phyloP scores from a whole-genome alignment of 1,140 invertebrate species.

The Orussus abietinus region DNA sequence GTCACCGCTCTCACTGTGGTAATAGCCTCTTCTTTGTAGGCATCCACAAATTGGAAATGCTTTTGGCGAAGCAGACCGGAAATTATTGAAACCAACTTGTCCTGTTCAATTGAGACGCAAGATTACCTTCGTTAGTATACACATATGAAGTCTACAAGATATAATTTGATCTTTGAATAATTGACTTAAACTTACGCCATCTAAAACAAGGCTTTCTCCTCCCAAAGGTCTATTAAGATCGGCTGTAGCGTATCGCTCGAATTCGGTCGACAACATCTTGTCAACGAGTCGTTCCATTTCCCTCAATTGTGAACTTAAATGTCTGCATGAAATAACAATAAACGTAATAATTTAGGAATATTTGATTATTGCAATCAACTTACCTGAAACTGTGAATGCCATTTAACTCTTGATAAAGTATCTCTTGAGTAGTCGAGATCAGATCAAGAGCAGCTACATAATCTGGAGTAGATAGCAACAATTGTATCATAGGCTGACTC shows the following conservation, averaged over 20 bases:
- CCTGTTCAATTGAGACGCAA: slow-evolving; percentile 55
- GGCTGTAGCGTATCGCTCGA: slow-evolving; percentile 84
- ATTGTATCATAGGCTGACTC: slow-evolving; percentile 95
- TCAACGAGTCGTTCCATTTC: slow-evolving; percentile 96
- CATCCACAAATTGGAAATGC: slow-evolving; percentile 83
- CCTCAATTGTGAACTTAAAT: slow-evolving; percentile 90
- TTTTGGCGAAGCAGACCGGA: slow-evolving; percentile 83
- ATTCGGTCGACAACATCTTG: slow-evolving; percentile 95
- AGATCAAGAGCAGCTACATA: slow-evolving; percentile 96
- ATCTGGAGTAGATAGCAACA: slow-evolving; percentile 91
- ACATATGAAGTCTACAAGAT: slow-evolving; percentile 21
- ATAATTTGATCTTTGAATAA: slow-evolving; percentile 9
- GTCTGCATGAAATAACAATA: slow-evolving; percentile 55
- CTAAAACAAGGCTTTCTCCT: slow-evolving; percentile 62
- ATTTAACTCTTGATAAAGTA: slow-evolving; percentile 81
- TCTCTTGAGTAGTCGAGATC: slow-evolving; percentile 94
- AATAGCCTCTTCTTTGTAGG: slow-evolving; percentile 84
- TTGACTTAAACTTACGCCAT: slow-evolving; percentile 48
- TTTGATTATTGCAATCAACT: slow-evolving; percentile 10
- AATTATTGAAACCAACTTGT: slow-evolving; percentile 82
- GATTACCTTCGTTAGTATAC: slow-evolving; percentile 23
- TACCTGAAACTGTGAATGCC: slow-evolving; percentile 88
- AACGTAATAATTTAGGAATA: slow-evolving; percentile 2
- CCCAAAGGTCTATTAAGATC: slow-evolving; percentile 86
- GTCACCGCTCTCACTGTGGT: slow-evolving; percentile 83